Evolutionary conservation across 2,113 vertebrate genomes (phyloP).

Genomic region (Pyrgilauda ruficollis): DNA sequence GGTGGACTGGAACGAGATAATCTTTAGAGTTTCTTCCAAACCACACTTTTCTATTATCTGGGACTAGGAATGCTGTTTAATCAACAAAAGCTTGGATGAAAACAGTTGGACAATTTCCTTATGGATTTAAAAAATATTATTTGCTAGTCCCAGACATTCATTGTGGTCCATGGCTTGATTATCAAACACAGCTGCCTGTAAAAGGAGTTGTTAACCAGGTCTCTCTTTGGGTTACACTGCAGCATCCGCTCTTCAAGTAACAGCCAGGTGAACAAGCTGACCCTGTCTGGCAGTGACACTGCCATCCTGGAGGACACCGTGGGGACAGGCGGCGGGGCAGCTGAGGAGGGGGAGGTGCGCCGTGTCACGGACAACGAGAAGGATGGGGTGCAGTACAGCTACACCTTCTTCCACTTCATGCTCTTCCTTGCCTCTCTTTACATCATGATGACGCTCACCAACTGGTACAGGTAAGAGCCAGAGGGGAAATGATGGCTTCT

Average conservation of each 20-base stretch:
- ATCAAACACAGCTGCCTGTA: neutral
- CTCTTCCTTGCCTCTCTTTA: conserved; percentile 90
- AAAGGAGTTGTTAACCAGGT: neutral
- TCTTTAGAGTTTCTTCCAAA: neutral
- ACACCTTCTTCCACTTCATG: conserved; percentile 91
- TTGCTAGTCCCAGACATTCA: neutral
- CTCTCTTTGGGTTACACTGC: neutral
- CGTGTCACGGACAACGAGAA: conserved; percentile 86
- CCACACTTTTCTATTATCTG: neutral
- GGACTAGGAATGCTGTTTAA: neutral
- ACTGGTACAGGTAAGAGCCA: conserved; percentile 91
- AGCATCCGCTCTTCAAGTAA: conserved; percentile 91
- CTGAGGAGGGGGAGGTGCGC: conserved; percentile 67
- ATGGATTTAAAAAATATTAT: neutral
- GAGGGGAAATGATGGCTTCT: neutral
- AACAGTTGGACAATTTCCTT: neutral
- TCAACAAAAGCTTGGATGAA: neutral
- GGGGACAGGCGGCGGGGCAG: conserved; percentile 18
- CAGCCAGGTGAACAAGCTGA: conserved; percentile 93
- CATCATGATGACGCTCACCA: conserved; percentile 97
- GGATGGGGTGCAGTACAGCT: conserved; percentile 89
- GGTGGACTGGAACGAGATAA: rapidly evolving
- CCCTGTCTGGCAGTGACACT: conserved; percentile 80
- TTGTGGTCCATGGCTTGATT: neutral
- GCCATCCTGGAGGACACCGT: conserved; percentile 76